These are phyloP conservation scores for Chelonoidis abingdonii DNA, from an alignment of 2,113 vertebrate genomes.

Conservation along the genomic window DNA sequence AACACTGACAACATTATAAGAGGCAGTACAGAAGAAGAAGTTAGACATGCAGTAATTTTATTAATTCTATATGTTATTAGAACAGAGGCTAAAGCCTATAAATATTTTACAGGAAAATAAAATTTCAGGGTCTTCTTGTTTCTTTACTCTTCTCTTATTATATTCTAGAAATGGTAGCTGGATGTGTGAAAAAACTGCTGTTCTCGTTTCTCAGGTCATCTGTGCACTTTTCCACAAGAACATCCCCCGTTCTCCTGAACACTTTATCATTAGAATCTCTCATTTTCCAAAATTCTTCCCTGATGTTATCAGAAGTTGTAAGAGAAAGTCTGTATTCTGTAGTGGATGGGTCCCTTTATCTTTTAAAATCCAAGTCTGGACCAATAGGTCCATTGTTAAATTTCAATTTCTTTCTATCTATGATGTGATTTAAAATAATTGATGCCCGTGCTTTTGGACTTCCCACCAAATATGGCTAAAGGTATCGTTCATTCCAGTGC, in stretches of 20 bases:
- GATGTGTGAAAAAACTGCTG: background rate
- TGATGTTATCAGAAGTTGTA: background rate
- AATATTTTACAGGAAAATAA: background rate
- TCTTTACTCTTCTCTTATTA: background rate
- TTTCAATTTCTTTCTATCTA: background rate
- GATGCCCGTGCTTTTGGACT: background rate
- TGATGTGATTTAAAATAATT: background rate
- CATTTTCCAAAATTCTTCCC: background rate
- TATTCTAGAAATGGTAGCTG: background rate
- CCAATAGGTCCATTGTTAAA: background rate
- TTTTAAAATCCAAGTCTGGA: background rate
- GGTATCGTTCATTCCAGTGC: background rate
- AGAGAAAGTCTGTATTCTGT: background rate
- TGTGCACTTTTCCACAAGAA: background rate
- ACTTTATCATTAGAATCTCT: background rate
- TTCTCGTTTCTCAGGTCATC: background rate
- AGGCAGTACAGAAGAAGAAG: background rate
- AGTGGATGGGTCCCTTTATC: background rate
- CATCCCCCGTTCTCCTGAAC: background rate
- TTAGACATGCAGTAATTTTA: background rate
- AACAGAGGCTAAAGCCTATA: background rate
- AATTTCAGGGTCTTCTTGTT: background rate
- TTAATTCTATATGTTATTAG: background rate
- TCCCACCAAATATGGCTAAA: background rate
- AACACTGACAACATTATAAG: background rate